Evolutionary conservation across 2,113 vertebrate species (phyloP), one percentile per base, ranked within the genome.

Genomic region (Ceyx cyanopectus): DNA sequence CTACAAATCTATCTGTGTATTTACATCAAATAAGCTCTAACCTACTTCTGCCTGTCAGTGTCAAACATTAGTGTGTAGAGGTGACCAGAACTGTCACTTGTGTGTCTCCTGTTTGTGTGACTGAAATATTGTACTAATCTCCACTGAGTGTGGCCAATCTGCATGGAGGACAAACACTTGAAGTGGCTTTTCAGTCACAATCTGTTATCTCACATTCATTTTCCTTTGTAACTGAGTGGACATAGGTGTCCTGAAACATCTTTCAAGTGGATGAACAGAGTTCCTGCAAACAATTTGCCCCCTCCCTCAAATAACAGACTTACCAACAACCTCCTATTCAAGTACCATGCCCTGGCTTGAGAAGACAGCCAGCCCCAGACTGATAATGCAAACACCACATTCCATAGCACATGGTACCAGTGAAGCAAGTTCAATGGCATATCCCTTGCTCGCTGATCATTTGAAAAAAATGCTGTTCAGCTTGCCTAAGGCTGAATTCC

Each of bases 121-220:
- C 48, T 76, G 26, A 76, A 79, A 66, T 46, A 66, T 13, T 12
- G 22, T 29, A 11, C 67, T 72, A 6, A 61, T 11, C 57, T 13
- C 12, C 30, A 41, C 0, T 0, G 0, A 73, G 22, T 13, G 8
- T n/a, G 76, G 54, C 30, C 37, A 37, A 30, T 12, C n/a, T 73
- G 12, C 22, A 17, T 6, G 17, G 5, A 73, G 54, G 19, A 72
- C 24, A 83, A 78, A 37, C 22, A 26, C 37, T 30, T 68, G 1
- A n/a, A 32, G 40, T 4, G 29, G 12, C 48, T 89, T 65, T 73
- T 54, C 22, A 83, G 65, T 7, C 30, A 9, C 30, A 79, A 10
- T 4, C 6, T 18, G 4, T 43, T 34, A 3, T 30, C 46, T 48
- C 53, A 40, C 41, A 34, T 66, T 82, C 41, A 7, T 43, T 85